These are phyloP conservation scores for Aricia agestis DNA, from an alignment of 1,140 invertebrate genomes.

Conservation along the genomic window DNA sequence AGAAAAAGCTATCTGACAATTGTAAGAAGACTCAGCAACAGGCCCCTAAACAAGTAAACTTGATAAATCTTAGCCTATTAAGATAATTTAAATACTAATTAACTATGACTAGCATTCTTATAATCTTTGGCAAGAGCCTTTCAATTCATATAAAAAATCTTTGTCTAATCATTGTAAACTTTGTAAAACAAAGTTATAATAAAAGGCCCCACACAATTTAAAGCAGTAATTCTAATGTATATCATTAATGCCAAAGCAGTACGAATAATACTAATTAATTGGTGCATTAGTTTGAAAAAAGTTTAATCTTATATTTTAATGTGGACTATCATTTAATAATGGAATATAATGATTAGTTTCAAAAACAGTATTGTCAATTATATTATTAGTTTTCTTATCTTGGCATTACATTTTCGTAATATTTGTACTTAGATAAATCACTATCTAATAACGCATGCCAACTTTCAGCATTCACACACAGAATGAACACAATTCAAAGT, in stretches of 20 bases:
- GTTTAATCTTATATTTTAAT: not conserved
- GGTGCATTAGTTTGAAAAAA: not conserved
- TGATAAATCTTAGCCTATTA: too few relatives aligned
- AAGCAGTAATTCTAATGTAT: conserved; percentile 15
- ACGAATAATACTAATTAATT: not conserved
- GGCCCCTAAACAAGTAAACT: too few relatives aligned
- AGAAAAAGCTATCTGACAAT: too few relatives aligned
- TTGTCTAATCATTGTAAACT: not conserved
- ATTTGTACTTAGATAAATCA: not conserved
- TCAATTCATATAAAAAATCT: not conserved
- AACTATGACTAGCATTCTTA: not conserved
- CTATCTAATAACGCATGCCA: not conserved
- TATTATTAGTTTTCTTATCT: not conserved
- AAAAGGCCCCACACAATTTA: conserved; percentile 42
- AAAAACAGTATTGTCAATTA: not conserved
- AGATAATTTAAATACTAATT: too few relatives aligned
- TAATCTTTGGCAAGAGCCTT: not conserved
- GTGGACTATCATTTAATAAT: not conserved
- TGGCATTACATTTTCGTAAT: not conserved
- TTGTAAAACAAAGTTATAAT: conserved; percentile 19
- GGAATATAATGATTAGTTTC: not conserved
- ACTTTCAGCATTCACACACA: not conserved
- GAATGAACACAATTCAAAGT: not conserved
- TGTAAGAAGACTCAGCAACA: too few relatives aligned
- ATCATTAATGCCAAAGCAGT: not conserved